phyloP scores from a whole-genome alignment of 1,140 invertebrate genomes.

The Sinonovacula constricta region DNA sequence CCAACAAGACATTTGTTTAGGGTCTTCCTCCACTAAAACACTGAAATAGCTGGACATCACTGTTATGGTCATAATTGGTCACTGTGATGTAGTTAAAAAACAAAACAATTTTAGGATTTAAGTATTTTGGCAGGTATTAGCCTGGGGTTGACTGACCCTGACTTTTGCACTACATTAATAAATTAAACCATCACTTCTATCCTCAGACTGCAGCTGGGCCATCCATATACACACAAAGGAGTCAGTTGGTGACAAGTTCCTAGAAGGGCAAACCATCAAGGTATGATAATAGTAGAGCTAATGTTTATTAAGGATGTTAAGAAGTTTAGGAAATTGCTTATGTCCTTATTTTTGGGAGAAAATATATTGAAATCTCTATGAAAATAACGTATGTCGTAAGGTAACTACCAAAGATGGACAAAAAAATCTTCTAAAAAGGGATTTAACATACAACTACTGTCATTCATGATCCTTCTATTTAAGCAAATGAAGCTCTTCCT shows the following conservation, averaged over 20 bases:
- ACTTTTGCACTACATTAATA: no score
- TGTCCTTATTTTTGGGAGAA: no score
- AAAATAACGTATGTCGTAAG: neutral
- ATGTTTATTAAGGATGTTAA: neutral
- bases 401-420: neutral
- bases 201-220: constrained; percentile 57
- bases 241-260: constrained; percentile 59
- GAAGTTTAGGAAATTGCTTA: neutral
- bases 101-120: no score
- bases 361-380: neutral
- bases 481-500: no score
- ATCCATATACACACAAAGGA: constrained; percentile 68
- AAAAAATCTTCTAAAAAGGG: neutral
- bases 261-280: constrained; percentile 56
- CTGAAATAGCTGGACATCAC: no score
- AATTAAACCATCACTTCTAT: neutral
- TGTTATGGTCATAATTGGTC: no score
- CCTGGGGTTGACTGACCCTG: no score
- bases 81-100: no score
- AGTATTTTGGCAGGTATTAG: no score
- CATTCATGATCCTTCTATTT: no score
- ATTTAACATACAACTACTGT: neutral
- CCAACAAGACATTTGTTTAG: no score
- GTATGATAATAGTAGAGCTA: constrained; percentile 6
- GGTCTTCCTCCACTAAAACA: no score